These are phyloP conservation scores for Electrophaes corylata DNA, from an alignment of 2,888 invertebrate species.

Conservation along the genomic window DNA sequence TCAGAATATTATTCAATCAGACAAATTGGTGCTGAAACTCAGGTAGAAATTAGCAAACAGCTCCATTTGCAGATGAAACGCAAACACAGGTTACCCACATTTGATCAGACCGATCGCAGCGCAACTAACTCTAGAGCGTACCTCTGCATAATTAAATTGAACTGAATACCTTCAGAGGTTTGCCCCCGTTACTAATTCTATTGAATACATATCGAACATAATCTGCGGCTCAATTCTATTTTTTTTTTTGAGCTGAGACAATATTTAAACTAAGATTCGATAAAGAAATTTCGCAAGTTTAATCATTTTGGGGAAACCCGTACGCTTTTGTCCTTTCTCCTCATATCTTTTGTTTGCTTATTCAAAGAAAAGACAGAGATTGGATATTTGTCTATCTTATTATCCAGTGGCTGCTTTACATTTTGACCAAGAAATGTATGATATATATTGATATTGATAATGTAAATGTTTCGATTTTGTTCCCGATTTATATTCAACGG, in stretches of 20 bases:
- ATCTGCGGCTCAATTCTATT: too few species aligned
- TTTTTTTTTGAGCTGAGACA: too few species aligned
- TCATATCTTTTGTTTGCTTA: background rate
- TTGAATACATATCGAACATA: background rate
- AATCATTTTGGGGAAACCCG: background rate
- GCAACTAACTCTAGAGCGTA: slow-evolving; percentile 43
- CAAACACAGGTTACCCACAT: slow-evolving; percentile 59
- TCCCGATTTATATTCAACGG: slow-evolving; percentile 59
- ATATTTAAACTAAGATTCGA: too few species aligned
- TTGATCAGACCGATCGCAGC: slow-evolving; percentile 52
- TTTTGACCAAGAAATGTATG: slow-evolving; percentile 59
- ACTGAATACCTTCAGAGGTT: slow-evolving; percentile 46
- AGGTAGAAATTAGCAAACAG: slow-evolving; percentile 54
- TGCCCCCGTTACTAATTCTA: slow-evolving; percentile 11
- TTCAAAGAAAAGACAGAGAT: slow-evolving; percentile 12
- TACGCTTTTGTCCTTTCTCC: too few species aligned
- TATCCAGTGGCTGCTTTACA: slow-evolving; percentile 47
- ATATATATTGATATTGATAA: too few species aligned
- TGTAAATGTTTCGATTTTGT: slow-evolving; percentile 57
- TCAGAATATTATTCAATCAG: slow-evolving; percentile 43
- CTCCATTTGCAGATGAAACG: slow-evolving; percentile 66
- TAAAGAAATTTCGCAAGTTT: background rate
- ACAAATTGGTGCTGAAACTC: slow-evolving; percentile 50
- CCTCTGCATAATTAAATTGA: slow-evolving; percentile 51
- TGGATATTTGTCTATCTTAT: slow-evolving; percentile 27